These are phyloP conservation scores for Tiphia femorata DNA, from an alignment of 2,888 invertebrate species.

Conservation along the genomic window DNA sequence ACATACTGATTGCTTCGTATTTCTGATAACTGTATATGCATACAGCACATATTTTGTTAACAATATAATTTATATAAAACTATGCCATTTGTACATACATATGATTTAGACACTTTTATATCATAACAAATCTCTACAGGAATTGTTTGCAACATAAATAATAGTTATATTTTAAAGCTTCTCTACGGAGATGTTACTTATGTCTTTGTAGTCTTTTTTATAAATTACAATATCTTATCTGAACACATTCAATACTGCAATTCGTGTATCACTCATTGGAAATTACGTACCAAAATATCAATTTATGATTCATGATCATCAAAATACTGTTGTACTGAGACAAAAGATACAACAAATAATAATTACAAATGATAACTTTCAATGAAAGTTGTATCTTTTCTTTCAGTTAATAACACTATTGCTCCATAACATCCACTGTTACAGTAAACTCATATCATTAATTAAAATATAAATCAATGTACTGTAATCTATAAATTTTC, in stretches of 20 bases:
- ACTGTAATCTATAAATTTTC: slow-evolving; percentile 64
- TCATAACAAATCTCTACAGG: too few species aligned
- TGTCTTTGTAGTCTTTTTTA: too few species aligned
- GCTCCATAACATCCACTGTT: slow-evolving; percentile 56
- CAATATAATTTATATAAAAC: slow-evolving; percentile 1
- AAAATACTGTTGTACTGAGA: slow-evolving; percentile 20
- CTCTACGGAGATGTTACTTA: too few species aligned
- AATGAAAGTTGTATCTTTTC: slow-evolving; percentile 17
- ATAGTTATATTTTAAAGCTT: too few species aligned
- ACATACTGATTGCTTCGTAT: too few species aligned
- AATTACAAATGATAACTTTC: slow-evolving; percentile 1
- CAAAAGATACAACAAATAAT: slow-evolving; percentile 20
- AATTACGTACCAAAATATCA: slow-evolving; percentile 17
- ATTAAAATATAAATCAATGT: slow-evolving; percentile 57
- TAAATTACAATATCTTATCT: too few species aligned
- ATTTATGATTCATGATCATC: slow-evolving; percentile 6
- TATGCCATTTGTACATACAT: slow-evolving; percentile 19
- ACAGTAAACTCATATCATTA: slow-evolving; percentile 58
- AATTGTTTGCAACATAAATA: too few species aligned
- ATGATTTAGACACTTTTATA: too few species aligned
- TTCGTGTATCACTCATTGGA: slow-evolving; percentile 27
- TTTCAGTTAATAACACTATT: slow-evolving; percentile 42
- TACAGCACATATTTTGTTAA: neutral
- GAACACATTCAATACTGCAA: too few species aligned
- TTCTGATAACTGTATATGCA: neutral